Evolutionary conservation across 1,140 invertebrate species (phyloP).

Genomic region (Luehdorfia chinensis): DNA sequence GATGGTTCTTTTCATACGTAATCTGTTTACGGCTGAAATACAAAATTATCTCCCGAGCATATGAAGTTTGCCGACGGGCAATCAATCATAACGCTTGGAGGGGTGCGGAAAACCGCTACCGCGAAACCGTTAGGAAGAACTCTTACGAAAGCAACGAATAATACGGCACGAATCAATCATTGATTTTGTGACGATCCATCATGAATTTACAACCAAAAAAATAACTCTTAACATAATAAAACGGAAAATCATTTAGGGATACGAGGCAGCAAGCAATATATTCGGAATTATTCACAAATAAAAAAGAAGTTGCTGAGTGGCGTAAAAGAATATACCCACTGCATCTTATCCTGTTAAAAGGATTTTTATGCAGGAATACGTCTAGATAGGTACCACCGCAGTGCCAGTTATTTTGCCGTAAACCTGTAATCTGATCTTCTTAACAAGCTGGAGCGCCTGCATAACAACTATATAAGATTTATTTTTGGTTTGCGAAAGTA

Average conservation of each 20-base stretch:
- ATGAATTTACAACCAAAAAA: slow-evolving; percentile 65
- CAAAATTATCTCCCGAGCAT: slow-evolving; percentile 75
- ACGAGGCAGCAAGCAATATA: too few relatives aligned
- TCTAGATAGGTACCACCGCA: too few relatives aligned
- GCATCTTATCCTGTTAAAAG: too few relatives aligned
- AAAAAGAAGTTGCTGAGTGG: too few relatives aligned
- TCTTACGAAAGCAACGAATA: slow-evolving; percentile 67
- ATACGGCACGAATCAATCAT: slow-evolving; percentile 74
- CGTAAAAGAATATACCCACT: too few relatives aligned
- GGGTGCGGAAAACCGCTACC: slow-evolving; percentile 60
- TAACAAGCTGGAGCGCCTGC: too few relatives aligned
- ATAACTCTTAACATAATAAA: background rate
- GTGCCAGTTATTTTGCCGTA: too few relatives aligned
- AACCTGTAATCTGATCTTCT: too few relatives aligned
- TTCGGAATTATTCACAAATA: too few relatives aligned
- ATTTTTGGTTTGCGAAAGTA: too few relatives aligned
- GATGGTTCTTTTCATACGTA: slow-evolving; percentile 70
- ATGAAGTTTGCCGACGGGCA: slow-evolving; percentile 67
- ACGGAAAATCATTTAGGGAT: background rate
- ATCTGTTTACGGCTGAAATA: slow-evolving; percentile 75
- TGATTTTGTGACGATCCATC: slow-evolving; percentile 71
- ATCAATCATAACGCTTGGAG: slow-evolving; percentile 67
- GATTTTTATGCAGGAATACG: too few relatives aligned
- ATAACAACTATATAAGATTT: too few relatives aligned
- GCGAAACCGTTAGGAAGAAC: slow-evolving; percentile 58